Percentiles rank a stretch among this genome's conserved stretches.
Evolutionary conservation across 2,888 invertebrate genomes (phyloP).

Genomic region (Pristionchus exspectatus): DNA sequence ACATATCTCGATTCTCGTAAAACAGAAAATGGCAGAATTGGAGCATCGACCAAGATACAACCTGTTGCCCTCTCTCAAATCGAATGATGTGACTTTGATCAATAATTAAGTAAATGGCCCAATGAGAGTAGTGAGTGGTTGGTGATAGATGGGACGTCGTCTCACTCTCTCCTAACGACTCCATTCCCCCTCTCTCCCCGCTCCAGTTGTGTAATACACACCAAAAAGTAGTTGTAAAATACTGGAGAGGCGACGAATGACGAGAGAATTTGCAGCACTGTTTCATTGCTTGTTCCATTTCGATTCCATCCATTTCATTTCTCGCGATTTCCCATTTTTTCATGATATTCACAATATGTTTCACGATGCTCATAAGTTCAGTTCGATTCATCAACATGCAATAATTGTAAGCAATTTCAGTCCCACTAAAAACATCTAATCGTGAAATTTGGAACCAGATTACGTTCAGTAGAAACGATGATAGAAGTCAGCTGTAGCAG

Average conservation of each 20-base stretch:
- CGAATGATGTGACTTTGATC: background rate
- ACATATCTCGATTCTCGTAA: no score
- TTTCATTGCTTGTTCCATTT: background rate
- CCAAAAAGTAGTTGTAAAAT: conserved; percentile 43
- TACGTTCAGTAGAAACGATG: no score
- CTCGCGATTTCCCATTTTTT: no score
- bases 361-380: background rate
- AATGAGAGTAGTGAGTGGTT: background rate
- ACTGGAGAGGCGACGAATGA: conserved; percentile 1
- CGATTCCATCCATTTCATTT: background rate
- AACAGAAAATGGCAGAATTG: no score
- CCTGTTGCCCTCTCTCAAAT: no score
- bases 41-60: no score
- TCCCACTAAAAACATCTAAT: no score
- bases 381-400: no score
- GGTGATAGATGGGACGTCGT: background rate
- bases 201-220: conserved; percentile 12
- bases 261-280: background rate
- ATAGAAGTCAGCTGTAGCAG: no score
- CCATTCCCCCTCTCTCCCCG: background rate
- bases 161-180: background rate
- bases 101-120: background rate
- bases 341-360: background rate
- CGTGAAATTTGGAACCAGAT: no score
- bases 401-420: no score